Conservation (phyloP, 1,140 invertebrate genomes). For the Andrena cerasifolii region DNA sequence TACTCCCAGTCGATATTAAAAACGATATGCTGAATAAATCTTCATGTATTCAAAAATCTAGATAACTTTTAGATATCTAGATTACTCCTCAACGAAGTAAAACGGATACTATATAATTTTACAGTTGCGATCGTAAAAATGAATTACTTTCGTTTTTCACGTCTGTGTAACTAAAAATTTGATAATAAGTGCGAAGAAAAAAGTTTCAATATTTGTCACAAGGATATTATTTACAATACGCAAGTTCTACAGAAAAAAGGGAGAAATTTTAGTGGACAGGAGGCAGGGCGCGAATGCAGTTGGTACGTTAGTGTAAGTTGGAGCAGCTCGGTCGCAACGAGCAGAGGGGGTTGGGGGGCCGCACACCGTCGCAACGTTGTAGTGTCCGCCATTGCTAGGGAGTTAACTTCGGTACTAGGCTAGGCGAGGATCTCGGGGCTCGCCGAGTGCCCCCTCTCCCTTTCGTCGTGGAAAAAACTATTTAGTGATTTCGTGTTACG, state of each 20-base stretch:
- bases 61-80: no score
- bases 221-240: neutral
- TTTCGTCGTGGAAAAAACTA: conserved; percentile 74
- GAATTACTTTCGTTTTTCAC: no score
- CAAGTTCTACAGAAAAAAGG: neutral
- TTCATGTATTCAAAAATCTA: neutral
- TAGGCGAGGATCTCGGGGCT: conserved; percentile 44
- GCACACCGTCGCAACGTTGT: conserved; percentile 23
- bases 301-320: conserved; percentile 15
- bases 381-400: conserved; percentile 71
- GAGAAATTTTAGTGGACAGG: neutral
- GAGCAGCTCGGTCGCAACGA: neutral
- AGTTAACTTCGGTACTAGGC: conserved; percentile 70
- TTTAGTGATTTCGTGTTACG: conserved; percentile 78
- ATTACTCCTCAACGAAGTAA: no score
- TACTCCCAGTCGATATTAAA: neutral
- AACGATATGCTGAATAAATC: neutral
- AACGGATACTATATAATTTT: no score
- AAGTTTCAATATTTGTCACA: neutral
- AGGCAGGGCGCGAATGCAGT: neutral
- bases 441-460: conserved; percentile 57
- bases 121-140: no score
- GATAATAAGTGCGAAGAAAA: no score
- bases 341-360: conserved; percentile 12
- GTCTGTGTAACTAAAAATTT: no score